Evolutionary conservation across 1,140 invertebrate genomes (phyloP).

Genomic region (Oscheius sp.): DNA sequence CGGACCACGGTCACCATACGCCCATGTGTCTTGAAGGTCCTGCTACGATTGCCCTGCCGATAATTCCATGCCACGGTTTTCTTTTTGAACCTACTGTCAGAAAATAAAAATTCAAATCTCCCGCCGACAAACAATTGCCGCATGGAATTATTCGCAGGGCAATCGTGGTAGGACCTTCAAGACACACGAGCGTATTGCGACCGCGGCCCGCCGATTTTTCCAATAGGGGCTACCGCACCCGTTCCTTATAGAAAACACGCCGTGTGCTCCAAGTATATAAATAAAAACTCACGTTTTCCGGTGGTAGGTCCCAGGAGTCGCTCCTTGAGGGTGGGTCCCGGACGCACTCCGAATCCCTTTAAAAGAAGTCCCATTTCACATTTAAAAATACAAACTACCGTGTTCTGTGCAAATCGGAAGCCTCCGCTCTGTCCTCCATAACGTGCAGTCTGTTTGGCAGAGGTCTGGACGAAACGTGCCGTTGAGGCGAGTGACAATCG

Average conservation of each 20-base stretch:
- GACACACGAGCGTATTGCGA: too few species aligned
- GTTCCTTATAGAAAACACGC: too few species aligned
- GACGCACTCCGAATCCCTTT: conserved; percentile 42
- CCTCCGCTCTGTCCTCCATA: not conserved
- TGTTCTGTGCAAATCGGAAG: not conserved
- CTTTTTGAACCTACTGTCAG: not conserved
- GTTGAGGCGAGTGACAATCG: not conserved
- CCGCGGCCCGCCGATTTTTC: too few species aligned
- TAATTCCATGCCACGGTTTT: too few species aligned
- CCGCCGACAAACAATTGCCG: conserved; percentile 17
- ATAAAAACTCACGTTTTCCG: conserved; percentile 53
- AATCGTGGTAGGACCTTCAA: too few species aligned
- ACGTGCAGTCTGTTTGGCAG: not conserved
- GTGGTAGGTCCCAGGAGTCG: conserved; percentile 58
- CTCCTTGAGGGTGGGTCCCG: conserved; percentile 57
- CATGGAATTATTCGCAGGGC: too few species aligned
- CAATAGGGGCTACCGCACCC: too few species aligned
- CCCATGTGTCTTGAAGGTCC: too few species aligned
- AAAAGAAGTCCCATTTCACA: conserved; percentile 9
- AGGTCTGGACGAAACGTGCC: not conserved
- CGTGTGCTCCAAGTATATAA: conserved; percentile 4
- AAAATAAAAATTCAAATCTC: conserved; percentile 8
- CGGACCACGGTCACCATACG: too few species aligned
- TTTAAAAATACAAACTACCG: not conserved
- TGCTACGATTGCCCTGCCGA: too few species aligned